Base-by-base conservation (phyloP, 30 jellyfish, hydroid and myxozoan genomes). In the Aurelia aurita complex sp. Pacific region DNA sequence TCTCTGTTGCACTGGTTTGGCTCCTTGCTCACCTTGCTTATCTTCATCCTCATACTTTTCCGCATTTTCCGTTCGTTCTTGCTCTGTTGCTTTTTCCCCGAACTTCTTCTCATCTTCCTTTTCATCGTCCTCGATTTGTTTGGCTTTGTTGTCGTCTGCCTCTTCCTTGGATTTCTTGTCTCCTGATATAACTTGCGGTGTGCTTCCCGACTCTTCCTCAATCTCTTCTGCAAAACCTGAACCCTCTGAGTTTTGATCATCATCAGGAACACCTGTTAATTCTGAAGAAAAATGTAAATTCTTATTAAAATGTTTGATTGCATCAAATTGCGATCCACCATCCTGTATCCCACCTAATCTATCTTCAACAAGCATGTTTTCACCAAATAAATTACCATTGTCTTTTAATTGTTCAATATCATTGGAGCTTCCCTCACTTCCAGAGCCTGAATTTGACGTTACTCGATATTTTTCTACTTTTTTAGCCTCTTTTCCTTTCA, bases 11-110 rank as follows among this genome's bases (percentile, higher is more conserved):
- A 62, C 94, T 74, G 86, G 86, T 35, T 76, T 69, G 32, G 71
- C 79, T 1, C 64, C 66, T 15, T 65, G 38, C 10, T 85, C 80
- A 7, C 32, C 79, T 19, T 63, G 73, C 57, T 72, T 35, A 43
- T 85, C 94, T 65, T 65, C 88, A 66, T 85, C 94, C 67, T 85
- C 94, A 38, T 85, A 85, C 46, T 85, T 76, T 68, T 85, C 94
- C 1, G 94, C 89, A 64, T 76, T 74, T 65, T 74, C 94, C 2
- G 80, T 67, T 63, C 73, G 46, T 35, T 85, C 94, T 46, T 64
- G 64, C 57, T 76, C 74, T n/a, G 84, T 73, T 62, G 94, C 94
- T 32, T 51, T 66, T 43, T 75, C 67, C 29, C 71, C 76, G 2
- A 50, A 15, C n/a, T 76, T 74, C 65, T 85, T 55, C 46, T 75